Evolutionary conservation across 2,888 invertebrate genomes (phyloP).

Genomic region (Mythimna vitellina): DNA sequence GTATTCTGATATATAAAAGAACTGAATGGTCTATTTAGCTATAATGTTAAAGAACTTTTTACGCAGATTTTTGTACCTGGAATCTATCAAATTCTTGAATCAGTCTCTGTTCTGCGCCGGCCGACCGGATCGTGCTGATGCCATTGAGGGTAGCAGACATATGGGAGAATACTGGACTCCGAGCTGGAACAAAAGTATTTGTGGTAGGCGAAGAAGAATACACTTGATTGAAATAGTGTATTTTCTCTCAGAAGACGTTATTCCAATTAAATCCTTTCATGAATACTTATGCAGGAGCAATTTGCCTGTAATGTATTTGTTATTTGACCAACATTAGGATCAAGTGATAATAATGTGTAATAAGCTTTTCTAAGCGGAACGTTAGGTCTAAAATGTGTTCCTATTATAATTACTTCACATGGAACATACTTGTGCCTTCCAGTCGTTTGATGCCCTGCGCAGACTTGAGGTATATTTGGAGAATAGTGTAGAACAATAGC

Average conservation of each 20-base stretch:
- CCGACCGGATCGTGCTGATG: constrained; percentile 96
- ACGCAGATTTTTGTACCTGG: constrained; percentile 87
- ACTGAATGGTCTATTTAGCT: neutral
- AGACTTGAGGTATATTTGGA: constrained; percentile 93
- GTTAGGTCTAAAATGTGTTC: neutral
- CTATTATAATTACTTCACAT: no score
- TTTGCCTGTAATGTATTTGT: neutral
- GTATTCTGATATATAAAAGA: constrained; percentile 4
- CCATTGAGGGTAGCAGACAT: constrained; percentile 96
- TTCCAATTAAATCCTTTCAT: neutral
- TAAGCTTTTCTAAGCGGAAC: neutral
- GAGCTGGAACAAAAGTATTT: constrained; percentile 88
- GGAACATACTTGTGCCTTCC: constrained; percentile 92
- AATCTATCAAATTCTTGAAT: constrained; percentile 94
- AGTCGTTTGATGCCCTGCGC: constrained; percentile 94
- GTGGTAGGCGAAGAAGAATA: neutral
- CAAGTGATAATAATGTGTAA: neutral
- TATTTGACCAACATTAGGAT: neutral
- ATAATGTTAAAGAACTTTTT: neutral
- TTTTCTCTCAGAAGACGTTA: neutral
- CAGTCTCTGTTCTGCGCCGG: constrained; percentile 93
- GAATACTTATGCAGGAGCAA: neutral
- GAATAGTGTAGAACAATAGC: constrained; percentile 92
- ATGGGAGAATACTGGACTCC: constrained; percentile 98
- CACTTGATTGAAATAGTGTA: no score